These are phyloP conservation scores for Diachasmimorpha longicaudata DNA, from an alignment of 1,140 invertebrate genomes.

Conservation along the genomic window DNA sequence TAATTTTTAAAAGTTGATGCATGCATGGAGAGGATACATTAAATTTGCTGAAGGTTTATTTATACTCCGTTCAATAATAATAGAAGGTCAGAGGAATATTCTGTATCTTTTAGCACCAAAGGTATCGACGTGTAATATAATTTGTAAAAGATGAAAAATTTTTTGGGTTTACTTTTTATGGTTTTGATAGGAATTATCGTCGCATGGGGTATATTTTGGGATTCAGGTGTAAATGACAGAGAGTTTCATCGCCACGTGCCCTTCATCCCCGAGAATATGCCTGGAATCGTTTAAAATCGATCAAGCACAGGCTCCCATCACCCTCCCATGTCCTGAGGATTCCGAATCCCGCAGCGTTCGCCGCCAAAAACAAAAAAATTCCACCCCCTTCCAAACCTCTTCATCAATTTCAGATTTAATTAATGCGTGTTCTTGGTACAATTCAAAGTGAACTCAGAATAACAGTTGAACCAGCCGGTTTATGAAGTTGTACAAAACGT, in stretches of 20 bases:
- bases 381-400: not conserved
- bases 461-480: not conserved
- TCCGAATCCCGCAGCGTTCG: slow-evolving; percentile 12
- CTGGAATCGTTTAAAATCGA: slow-evolving; percentile 47
- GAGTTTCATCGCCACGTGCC: not conserved
- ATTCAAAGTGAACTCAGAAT: not conserved
- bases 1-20: too few species aligned
- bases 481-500: slow-evolving; percentile 7
- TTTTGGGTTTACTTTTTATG: too few species aligned
- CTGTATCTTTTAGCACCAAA: too few species aligned
- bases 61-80: too few species aligned
- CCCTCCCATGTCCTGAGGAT: not conserved
- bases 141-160: too few species aligned
- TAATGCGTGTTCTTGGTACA: not conserved
- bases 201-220: too few species aligned
- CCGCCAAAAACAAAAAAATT: not conserved
- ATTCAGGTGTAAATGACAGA: not conserved
- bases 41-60: too few species aligned
- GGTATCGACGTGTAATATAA: too few species aligned
- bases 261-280: not conserved
- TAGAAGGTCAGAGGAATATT: too few species aligned
- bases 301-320: slow-evolving; percentile 44
- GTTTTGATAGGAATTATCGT: too few species aligned
- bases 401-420: not conserved
- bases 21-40: too few species aligned